Percentiles rank a stretch among this genome's conserved stretches.
Conservation (phyloP, 1,140 invertebrate species). For the Apis cerana region DNA sequence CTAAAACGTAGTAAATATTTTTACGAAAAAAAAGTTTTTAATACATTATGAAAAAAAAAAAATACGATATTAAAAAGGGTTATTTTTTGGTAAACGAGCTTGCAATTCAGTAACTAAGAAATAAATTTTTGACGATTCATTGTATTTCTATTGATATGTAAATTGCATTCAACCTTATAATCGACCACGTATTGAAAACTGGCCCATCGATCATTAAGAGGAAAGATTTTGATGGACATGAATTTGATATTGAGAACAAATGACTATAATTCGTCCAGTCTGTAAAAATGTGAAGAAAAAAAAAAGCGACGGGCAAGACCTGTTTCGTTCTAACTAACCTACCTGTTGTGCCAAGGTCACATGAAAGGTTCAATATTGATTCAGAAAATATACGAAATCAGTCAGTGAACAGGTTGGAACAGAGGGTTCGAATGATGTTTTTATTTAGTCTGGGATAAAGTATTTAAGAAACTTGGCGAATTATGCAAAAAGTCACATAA, state of each 20-base stretch:
- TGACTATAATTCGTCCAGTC: conserved; percentile 9
- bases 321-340: conserved; percentile 57
- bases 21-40: neutral
- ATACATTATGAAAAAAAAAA: neutral
- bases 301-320: conserved; percentile 19
- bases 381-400: conserved; percentile 78
- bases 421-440: conserved; percentile 68
- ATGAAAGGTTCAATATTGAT: conserved; percentile 74
- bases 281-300: neutral
- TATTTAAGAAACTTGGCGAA: conserved; percentile 56
- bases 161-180: conserved; percentile 22
- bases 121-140: conserved; percentile 38
- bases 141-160: conserved; percentile 43
- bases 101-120: conserved; percentile 11
- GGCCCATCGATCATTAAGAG: conserved; percentile 15
- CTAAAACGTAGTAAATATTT: neutral
- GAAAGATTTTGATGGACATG: conserved; percentile 7
- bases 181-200: neutral
- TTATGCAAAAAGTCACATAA: conserved; percentile 19
- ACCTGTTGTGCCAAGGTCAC: conserved; percentile 72
- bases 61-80: neutral
- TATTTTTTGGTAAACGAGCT: conserved; percentile 3
- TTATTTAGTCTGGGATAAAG: conserved; percentile 76
- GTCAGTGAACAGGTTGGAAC: conserved; percentile 64
- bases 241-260: conserved; percentile 22